Conservation (phyloP, 2,888 invertebrate genomes). For the Phortica okadai region DNA sequence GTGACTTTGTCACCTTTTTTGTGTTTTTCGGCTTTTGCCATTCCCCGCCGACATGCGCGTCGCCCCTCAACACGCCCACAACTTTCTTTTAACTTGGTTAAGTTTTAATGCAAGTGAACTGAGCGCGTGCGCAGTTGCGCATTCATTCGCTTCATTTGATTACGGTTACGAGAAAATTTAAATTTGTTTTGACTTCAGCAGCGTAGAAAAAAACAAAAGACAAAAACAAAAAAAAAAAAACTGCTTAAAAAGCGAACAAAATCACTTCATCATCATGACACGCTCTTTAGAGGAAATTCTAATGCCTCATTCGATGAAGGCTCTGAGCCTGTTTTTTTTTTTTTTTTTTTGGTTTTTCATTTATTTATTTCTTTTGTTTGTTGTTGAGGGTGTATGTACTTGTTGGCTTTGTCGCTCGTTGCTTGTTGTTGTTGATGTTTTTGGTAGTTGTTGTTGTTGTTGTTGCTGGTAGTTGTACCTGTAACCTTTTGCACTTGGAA, state of each 20-base stretch:
- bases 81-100: conserved; percentile 52
- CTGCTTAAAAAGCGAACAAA: conserved; percentile 39
- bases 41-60: conserved; percentile 50
- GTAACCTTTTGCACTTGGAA: conserved; percentile 32
- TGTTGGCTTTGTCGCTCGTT: conserved; percentile 10
- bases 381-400: neutral
- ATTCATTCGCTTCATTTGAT: conserved; percentile 54
- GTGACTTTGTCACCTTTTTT: conserved; percentile 76
- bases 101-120: conserved; percentile 62
- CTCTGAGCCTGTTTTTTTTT: neutral
- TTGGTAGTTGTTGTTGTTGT: conserved; percentile 6
- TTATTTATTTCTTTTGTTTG: neutral
- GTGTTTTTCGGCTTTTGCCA: conserved; percentile 38
- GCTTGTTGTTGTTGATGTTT: neutral
- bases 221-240: conserved; percentile 21
- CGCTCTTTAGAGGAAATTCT: conserved; percentile 19
- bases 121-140: conserved; percentile 65
- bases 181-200: conserved; percentile 42
- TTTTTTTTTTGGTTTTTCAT: neutral
- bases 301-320: neutral
- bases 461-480: conserved; percentile 24
- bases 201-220: conserved; percentile 46
- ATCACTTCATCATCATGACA: conserved; percentile 42
- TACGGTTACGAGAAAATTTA: conserved; percentile 41
- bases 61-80: conserved; percentile 40